Percentiles rank a stretch among this genome's conserved stretches.
Evolutionary conservation across 2,888 invertebrate genomes (phyloP).

Genomic region (Mythimna loreyi): DNA sequence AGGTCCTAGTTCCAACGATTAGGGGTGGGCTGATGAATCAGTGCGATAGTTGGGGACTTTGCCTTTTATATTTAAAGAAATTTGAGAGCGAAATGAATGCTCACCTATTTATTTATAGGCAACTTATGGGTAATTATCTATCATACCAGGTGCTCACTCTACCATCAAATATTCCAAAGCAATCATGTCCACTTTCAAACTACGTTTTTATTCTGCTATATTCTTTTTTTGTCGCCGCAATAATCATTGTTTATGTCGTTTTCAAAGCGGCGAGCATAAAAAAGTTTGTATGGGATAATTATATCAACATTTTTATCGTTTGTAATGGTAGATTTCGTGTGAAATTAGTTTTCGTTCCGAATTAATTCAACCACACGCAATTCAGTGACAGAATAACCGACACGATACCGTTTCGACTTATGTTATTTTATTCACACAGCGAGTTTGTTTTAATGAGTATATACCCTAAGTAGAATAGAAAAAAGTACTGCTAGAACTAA

Average conservation of each 20-base stretch:
- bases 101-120: not conserved
- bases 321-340: not conserved
- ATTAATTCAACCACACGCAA: slow-evolving; percentile 1
- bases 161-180: slow-evolving; percentile 13
- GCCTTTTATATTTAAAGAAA: too few relatives aligned
- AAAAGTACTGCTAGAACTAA: too few relatives aligned
- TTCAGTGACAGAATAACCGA: not conserved
- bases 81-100: not conserved
- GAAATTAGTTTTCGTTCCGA: not conserved
- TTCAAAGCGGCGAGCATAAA: slow-evolving; percentile 4
- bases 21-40: too few relatives aligned
- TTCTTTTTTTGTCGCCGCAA: slow-evolving; percentile 6
- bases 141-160: slow-evolving; percentile 27
- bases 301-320: not conserved
- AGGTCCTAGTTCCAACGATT: too few relatives aligned
- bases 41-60: too few relatives aligned
- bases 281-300: slow-evolving; percentile 3
- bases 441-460: too few relatives aligned
- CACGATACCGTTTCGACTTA: too few relatives aligned
- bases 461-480: too few relatives aligned
- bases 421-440: too few relatives aligned
- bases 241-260: slow-evolving; percentile 5
- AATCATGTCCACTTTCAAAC: slow-evolving; percentile 11
- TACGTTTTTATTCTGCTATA: slow-evolving; percentile 1
- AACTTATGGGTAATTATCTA: slow-evolving; percentile 7